Base-by-base conservation (phyloP, 1,140 invertebrate genomes). In the Drosophila parvula region DNA sequence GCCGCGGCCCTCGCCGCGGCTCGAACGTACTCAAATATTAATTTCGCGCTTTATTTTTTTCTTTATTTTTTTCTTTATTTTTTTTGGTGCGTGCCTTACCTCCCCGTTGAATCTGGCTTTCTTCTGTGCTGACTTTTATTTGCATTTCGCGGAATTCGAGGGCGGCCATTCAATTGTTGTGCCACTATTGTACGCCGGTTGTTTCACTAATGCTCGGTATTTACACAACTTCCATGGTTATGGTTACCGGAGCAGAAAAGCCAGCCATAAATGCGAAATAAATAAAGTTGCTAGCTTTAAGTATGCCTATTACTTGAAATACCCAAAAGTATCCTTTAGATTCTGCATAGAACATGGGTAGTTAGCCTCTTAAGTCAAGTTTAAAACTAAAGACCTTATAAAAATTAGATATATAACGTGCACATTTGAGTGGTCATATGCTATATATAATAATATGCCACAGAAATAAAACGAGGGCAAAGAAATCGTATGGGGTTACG, bases 11-110 rank as follows among this genome's bases (percentile, higher is more conserved):
- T 22, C 28, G 18, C 38, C 40, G 10, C 30, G 27, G n/a, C 30
- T 60, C 68, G 38, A 63, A 50, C 44, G 69, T 43, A 57, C 64
- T 77, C 57, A 70, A 78, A 78, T 70, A 78, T 78, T 78, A 70
- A 77, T 78, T 78, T 78, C 65, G 58, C 64, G 38, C 44, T 78
- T 78, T 71, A 57, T 63, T 41, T 18, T 16, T 34, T 3, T 16
- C 28, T 48, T 36, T 18, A 28, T n/a, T 48, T 56, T 28, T 1
- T 12, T 57, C 22, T 7, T 27, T 69, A 22, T 45, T 40, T 3
- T 41, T 59, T 36, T 11, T 14, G 12, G 5, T 27, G n/a, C n/a
- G n/a, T n/a, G 36, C 43, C 14, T 47, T 36, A 30, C 38, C 7
- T 18, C 27, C 27, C 12, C n/a, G 14, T n/a, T 4, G 30, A 50